These are phyloP conservation scores for Trichonephila inaurata DNA, from an alignment of 1,140 invertebrate genomes.

Conservation along the genomic window DNA sequence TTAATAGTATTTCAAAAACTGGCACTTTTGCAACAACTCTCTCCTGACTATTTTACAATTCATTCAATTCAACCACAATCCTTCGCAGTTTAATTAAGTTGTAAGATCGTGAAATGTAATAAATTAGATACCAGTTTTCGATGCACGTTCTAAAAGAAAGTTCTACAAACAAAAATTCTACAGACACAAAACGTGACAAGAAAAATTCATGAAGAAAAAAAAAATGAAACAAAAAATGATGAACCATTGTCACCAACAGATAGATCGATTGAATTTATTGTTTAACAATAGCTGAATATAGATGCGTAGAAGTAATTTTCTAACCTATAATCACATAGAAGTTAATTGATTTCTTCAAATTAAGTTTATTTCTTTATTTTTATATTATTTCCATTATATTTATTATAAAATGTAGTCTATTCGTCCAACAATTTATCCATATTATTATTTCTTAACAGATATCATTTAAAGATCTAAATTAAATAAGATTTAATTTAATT, in stretches of 20 bases:
- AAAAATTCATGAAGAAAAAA: background rate
- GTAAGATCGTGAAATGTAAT: background rate
- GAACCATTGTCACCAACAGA: background rate
- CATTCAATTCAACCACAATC: too few species aligned
- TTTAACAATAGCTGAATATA: background rate
- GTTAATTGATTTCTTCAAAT: background rate
- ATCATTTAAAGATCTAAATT: too few species aligned
- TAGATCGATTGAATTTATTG: background rate
- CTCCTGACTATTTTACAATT: too few species aligned
- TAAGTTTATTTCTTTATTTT: too few species aligned
- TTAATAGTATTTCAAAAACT: too few species aligned
- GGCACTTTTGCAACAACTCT: too few species aligned
- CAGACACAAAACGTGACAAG: slow-evolving; percentile 20
- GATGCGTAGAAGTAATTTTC: background rate
- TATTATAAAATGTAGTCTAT: too few species aligned
- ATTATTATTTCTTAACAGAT: too few species aligned
- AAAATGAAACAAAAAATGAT: background rate
- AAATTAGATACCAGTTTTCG: background rate
- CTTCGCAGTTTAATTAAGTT: background rate
- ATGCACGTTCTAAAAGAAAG: slow-evolving; percentile 10
- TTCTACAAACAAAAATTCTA: slow-evolving; percentile 3
- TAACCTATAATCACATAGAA: background rate
- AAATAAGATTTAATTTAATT: too few species aligned
- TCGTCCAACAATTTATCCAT: too few species aligned
- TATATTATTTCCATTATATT: too few species aligned